Evolutionary conservation across 2,113 vertebrate species (phyloP), one percentile per base, ranked within the genome.

Genomic region (Callionymus lyra): DNA sequence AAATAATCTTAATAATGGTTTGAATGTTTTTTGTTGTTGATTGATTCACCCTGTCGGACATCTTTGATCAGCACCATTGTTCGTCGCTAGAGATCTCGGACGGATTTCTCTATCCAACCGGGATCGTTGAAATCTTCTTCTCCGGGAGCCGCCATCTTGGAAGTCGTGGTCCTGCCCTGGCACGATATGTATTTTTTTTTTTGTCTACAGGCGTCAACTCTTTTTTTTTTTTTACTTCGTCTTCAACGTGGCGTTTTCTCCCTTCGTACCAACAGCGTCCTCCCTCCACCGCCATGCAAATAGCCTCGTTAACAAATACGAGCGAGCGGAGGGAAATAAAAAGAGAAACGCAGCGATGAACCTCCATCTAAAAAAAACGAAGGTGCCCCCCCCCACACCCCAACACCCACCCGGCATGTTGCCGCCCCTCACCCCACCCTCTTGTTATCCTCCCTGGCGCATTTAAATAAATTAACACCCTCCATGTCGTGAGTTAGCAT

Each of bases 401-500:
- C 41, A 47, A 35, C 63, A 53, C 52, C 58, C 53, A 65, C 50
- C 56, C 59, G 13, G 44, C 14, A 15, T 39, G 15, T 16, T 10
- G 17, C 15, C 16, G 16, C 72, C 65, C 67, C 63, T 55, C 63
- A 59, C 63, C 70, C 58, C 61, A 51, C 64, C 63, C 68, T 70
- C 61, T 80, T 60, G 51, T 78, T 83, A 80, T 77, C 69, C 76
- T 79, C 69, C 62, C 56, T 49, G 59, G 72, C 77, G 82, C 79
- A 82, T 85, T 83, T 84, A 72, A 87, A 85, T 85, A 85, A 83
- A 84, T 86, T 82, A 86, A 75, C 83, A 82, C 79, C 63, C 72
- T 72, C 74, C 63, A 80, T 75, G 71, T 80, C 67, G 14, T 68
- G 65, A 67, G 59, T 44, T 44, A 15, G 21, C 8, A 38, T 40